Conservation (phyloP, 2,888 invertebrate genomes). For the Trichopoda pennipes region DNA sequence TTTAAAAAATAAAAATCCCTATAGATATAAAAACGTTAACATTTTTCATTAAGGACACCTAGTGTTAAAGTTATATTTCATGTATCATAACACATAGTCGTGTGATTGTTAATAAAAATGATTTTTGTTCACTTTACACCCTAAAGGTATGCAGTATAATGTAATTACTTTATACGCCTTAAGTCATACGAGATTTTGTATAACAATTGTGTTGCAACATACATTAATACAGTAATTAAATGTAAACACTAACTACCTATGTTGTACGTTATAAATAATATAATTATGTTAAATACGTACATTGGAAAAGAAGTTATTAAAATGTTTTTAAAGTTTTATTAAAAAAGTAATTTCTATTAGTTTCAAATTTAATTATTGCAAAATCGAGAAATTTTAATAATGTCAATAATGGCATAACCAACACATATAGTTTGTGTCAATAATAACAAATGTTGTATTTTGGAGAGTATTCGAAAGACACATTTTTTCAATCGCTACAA, state of each 20-base stretch:
- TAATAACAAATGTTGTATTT: too few relatives aligned
- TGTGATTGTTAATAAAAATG: not conserved
- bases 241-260: not conserved
- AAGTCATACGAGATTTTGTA: constrained; percentile 1
- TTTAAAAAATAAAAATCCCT: too few relatives aligned
- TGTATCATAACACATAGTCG: not conserved
- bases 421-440: too few relatives aligned
- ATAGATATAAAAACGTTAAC: too few relatives aligned
- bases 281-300: not conserved
- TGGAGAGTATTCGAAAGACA: too few relatives aligned
- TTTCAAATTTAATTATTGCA: too few relatives aligned
- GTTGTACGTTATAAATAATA: not conserved
- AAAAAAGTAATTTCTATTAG: too few relatives aligned
- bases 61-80: not conserved
- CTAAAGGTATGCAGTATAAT: constrained; percentile 52
- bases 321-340: not conserved
- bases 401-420: too few relatives aligned
- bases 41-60: too few relatives aligned
- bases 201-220: not conserved
- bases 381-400: too few relatives aligned
- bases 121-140: not conserved
- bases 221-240: constrained; percentile 40
- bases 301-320: not conserved
- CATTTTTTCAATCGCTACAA: too few relatives aligned
- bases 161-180: constrained; percentile 16